Evolutionary conservation across 2,888 invertebrate genomes (phyloP).

Genomic region (Hydrotaea diabolus): DNA sequence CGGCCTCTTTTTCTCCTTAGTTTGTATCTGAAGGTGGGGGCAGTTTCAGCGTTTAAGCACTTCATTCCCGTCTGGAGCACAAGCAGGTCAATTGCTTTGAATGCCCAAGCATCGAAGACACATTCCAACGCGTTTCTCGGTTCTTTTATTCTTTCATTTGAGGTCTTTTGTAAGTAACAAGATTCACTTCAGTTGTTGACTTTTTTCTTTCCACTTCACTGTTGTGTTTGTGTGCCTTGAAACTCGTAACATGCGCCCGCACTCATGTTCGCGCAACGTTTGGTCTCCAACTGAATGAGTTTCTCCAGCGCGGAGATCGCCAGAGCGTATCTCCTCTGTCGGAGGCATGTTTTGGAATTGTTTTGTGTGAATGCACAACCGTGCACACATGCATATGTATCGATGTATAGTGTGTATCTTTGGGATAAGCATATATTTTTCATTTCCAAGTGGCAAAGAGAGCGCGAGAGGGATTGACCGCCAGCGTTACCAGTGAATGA

Average conservation of each 20-base stretch:
- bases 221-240: constrained; percentile 36
- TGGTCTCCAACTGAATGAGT: constrained; percentile 61
- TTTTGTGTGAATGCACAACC: background rate
- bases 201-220: constrained; percentile 13
- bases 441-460: no score
- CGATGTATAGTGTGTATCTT: no score
- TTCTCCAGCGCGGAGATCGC: constrained; percentile 49
- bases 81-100: constrained; percentile 21
- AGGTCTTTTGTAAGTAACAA: constrained; percentile 32
- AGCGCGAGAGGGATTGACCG: no score
- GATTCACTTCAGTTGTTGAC: constrained; percentile 38
- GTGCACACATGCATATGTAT: no score
- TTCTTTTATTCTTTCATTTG: constrained; percentile 26
- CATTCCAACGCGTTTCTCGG: constrained; percentile 59
- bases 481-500: no score
- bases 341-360: background rate
- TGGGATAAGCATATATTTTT: no score
- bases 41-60: constrained; percentile 7
- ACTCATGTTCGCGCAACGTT: constrained; percentile 61
- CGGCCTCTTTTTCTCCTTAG: background rate
- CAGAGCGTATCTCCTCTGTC: constrained; percentile 62
- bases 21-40: constrained; percentile 43
- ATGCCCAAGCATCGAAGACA: constrained; percentile 2
- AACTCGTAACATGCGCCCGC: constrained; percentile 53
- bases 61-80: background rate